Conservation (phyloP, 2,797 vertebrate species). For the Gambelia wislizenii region DNA sequence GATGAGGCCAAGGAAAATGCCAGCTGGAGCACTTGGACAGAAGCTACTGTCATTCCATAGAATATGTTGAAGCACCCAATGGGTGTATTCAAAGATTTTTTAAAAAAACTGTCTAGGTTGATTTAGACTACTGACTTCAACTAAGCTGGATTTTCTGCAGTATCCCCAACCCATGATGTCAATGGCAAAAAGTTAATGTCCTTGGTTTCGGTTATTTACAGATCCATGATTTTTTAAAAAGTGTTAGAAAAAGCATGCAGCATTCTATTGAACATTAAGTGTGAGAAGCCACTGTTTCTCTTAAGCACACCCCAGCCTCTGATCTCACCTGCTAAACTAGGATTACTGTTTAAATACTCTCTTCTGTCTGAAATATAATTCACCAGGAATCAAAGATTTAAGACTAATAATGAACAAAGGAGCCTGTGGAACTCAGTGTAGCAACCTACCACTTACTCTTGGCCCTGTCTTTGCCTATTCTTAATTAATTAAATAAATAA, state of each 20-base stretch:
- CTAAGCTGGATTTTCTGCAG: neutral
- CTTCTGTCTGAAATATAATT: slow-evolving; percentile 26
- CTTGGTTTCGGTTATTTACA: neutral
- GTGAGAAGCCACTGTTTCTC: neutral
- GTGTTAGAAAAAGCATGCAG: neutral
- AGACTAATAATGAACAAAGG: neutral
- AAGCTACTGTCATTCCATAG: neutral
- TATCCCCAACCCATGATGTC: neutral
- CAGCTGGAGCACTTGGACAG: neutral
- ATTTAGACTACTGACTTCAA: neutral
- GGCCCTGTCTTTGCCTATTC: neutral
- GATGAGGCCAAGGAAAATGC: too few species aligned
- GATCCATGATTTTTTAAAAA: neutral
- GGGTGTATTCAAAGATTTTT: neutral
- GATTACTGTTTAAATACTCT: neutral
- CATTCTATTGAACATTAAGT: neutral
- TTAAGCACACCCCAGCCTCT: slow-evolving; percentile 23
- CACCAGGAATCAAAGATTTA: neutral
- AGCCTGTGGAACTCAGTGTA: too few species aligned
- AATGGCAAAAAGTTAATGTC: neutral
- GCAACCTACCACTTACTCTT: neutral
- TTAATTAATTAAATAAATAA: neutral
- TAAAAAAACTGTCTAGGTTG: neutral
- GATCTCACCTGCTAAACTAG: slow-evolving; percentile 17
- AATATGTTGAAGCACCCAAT: neutral